Base-by-base conservation (phyloP, 2,888 invertebrate species). In the Drosophila histrio region DNA sequence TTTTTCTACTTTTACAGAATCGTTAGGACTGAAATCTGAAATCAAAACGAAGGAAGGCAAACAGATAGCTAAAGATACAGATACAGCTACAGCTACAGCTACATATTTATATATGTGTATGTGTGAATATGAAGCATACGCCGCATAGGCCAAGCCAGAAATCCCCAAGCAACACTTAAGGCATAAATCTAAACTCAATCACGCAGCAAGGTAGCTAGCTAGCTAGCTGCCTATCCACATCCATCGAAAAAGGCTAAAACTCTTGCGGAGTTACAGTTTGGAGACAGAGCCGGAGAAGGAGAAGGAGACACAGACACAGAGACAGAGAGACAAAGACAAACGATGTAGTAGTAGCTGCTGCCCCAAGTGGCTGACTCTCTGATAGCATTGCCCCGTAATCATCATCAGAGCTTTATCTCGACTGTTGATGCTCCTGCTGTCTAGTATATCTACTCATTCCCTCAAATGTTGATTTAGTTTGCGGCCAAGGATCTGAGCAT, bases 161-260 rank as follows among this genome's bases (percentile, higher is more conserved):
- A 77, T 82, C 86, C 86, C 87, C 63, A 47, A 67, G 83, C 77
- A 58, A 68, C 86, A 85, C 87, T 83, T 85, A 85, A 79, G 70
- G 77, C 83, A 83, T 87, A 83, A 87, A 83, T 83, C 85, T 85
- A 71, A 83, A 82, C 86, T 79, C 82, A 81, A 87, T 82, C 87
- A 87, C 67, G 57, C 78, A 68, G 67, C 59, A 57, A 68, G 68
- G 68, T 71, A 61, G 59, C 62, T 22, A 39, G 30, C 49, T 24
- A 19, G 34, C 47, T 9, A 57, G 26, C 53, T 43, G 9, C 17
- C 41, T 11, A 47, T 21, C 6, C 36, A 32, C 46, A 34, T 43
- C 17, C 53, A n/a, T 38, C 41, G 11, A 39, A 47, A 28, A 47
- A 22, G 30, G 44, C 32, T 47, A 24, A 54, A 24, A 46, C 17